A percentile compares a stretch with the other conserved stretches of the same genome.
Conservation (phyloP, 2,888 invertebrate species). For the Torymus aiolomorphi region DNA sequence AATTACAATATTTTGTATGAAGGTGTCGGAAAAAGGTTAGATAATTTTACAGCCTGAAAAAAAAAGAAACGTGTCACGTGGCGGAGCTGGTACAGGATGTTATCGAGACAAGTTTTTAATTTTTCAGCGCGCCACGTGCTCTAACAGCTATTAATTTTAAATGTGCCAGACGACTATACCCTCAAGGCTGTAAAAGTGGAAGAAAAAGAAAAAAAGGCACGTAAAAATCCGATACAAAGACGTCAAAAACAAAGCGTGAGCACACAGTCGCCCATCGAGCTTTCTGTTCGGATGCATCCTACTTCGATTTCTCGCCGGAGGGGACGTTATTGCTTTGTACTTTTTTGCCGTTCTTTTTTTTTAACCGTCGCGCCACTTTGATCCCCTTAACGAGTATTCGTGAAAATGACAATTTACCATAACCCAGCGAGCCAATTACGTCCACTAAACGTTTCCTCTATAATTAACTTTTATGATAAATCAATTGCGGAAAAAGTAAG, state of each 20-base stretch:
- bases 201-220: constrained; percentile 7
- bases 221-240: constrained; percentile 29
- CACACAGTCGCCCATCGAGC: not conserved
- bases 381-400: constrained; percentile 7
- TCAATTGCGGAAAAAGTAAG: not conserved
- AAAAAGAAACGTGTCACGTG: not conserved
- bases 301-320: constrained; percentile 16
- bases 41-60: not conserved
- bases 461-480: not conserved
- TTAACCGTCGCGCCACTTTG: not conserved
- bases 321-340: constrained; percentile 1
- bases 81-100: not conserved
- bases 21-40: too few species aligned
- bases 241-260: constrained; percentile 27
- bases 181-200: not conserved
- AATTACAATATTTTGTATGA: too few species aligned
- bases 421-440: not conserved
- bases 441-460: not conserved
- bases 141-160: constrained; percentile 28
- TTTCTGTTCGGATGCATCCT: constrained; percentile 9
- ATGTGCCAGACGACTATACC: constrained; percentile 12
- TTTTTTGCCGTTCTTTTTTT: constrained; percentile 4
- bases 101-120: constrained; percentile 14
- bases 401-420: constrained; percentile 7
- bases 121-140: constrained; percentile 3